Base-by-base conservation (phyloP, 2,113 vertebrate species). In the Sitta europaea region DNA sequence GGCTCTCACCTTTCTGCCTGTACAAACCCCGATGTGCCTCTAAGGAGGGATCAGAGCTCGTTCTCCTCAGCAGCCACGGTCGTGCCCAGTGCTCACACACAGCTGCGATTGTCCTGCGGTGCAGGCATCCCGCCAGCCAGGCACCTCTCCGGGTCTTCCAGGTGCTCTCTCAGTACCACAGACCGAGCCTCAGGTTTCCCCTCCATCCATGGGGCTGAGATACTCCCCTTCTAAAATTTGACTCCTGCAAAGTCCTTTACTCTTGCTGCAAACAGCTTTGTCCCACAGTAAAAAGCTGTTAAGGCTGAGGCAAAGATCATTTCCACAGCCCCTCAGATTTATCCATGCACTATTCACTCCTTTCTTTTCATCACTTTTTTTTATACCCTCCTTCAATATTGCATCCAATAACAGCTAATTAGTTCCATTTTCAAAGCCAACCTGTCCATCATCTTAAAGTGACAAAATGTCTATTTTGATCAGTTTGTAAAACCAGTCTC, bases 391-490 rank as follows among this genome's bases (percentile, higher is more conserved):
- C 35, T 86, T 92, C 59, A 36, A 5, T 73, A 31, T 28, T 62
- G 14, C 14, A 74, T 77, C 21, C 19, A 27, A 17, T 54, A 88
- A 29, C 14, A 90, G 17, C 15, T 80, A 86, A 80, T 43, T 47
- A 43, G 21, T 68, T 76, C 14, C 13, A 55, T 84, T 92, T 94
- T 80, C 47, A 74, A 96, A 90, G 63, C 24, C 38, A 2, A 2
- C 27, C 92, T 73, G 11, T 62, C 67, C 38, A 67, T 88, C 58
- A 80, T 33, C 54, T 42, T 88, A 10, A 76, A 40, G 24, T 90
- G 71, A 88, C 54, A 88, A 92, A 86, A 83, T 33, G 10, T 45
- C n/a, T 68, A 27, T 86, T 95, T 83, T 82, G 35, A 79, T 90
- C 62, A 22, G n/a, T n/a, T 83, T 29, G 21, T 82, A 24, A 88